Base-by-base conservation (phyloP, 1,140 invertebrate genomes). In the Telenomus remus region DNA sequence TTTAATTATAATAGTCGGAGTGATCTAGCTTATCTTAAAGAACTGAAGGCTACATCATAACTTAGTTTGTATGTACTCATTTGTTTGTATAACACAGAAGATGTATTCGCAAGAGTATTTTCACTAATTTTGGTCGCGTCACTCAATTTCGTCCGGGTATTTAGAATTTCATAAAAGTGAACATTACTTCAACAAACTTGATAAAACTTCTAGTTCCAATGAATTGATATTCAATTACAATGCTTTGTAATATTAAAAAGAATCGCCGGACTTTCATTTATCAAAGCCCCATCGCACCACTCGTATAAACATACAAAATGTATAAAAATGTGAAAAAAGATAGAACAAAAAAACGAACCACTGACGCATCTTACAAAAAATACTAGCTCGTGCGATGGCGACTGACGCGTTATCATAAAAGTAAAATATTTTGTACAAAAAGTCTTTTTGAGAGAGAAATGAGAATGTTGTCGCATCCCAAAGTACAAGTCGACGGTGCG, bases 351-450 rank as follows among this genome's bases (percentile, higher is more conserved):
- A 46, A 85, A n/a, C n/a, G n/a, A n/a, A n/a, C n/a, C 60, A 27
- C 78, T 54, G 81, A 72, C 66, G 79, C 77, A 75, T 76, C 77
- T 83, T 84, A 84, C 46, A 61, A 69, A 79, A 84, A 64, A 60
- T 68, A 79, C 34, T 43, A 81, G 56, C 73, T 2, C 76, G 69
- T 72, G 53, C 75, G 75, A 61, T 71, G 63, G 68, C 61, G 57
- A 44, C 56, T 79, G 74, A 80, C 74, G 48, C 49, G 42, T 70
- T 79, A 80, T 69, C 74, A 79, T 68, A 85, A 79, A 82, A 82
- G 79, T 87, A 86, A 86, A 86, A 86, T 83, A 86, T 81, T 87
- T 87, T 88, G 85, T 87, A 88, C 86, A 88, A 87, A 82, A 76
- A 86, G 54, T 64, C 80, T 82, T 11, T 76, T 84, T 84, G 81